Base-by-base conservation (phyloP, 2,797 vertebrate genomes). In the Leptodactylus fallax region DNA sequence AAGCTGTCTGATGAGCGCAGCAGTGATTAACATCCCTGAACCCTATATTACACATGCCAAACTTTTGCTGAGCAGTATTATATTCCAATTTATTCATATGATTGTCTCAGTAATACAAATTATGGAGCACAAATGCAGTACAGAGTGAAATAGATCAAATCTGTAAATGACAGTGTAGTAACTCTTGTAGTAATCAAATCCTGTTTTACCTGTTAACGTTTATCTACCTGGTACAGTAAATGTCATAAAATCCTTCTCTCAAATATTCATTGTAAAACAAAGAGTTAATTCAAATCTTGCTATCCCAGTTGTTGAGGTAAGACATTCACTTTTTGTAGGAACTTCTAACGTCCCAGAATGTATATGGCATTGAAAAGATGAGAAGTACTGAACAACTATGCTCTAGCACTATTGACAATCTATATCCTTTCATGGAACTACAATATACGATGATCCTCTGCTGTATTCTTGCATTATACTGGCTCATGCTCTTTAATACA, bases 11-110 rank as follows among this genome's bases (percentile, higher is more conserved):
- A 96, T 93, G 92, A 94, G 94, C 93, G 94, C 92, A 95, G 92
- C 93, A 92, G 93, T 96, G 96, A 97, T 97, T 96, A 97, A 95
- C 94, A 95, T 95, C 94, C 94, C 94, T 94, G 92, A 93, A 93
- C 90, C 85, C 87, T 91, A 84, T 60, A 81, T 86, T 93, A 89
- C 80, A 77, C 85, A 87, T 90, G 89, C 89, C 90, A 86, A 90
- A 74, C 56, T 25, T 92, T 92, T 81, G 90, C 78, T 88, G 87
- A 88, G 87, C 49, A 63, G 69, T 88, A 87, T 90, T 87, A 88
- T 85, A 91, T 91, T 92, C 89, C 92, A 92, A 92, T 92, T 81
- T 85, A 80, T 79, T 78, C 82, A 71, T 65, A 78, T 67, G 60
- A 83, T 83, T 84, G 76, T 84, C 82, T 88, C 65, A 79, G 67